Conservation (phyloP, 2,888 invertebrate species). For the Cremastobaeus sp. region DNA sequence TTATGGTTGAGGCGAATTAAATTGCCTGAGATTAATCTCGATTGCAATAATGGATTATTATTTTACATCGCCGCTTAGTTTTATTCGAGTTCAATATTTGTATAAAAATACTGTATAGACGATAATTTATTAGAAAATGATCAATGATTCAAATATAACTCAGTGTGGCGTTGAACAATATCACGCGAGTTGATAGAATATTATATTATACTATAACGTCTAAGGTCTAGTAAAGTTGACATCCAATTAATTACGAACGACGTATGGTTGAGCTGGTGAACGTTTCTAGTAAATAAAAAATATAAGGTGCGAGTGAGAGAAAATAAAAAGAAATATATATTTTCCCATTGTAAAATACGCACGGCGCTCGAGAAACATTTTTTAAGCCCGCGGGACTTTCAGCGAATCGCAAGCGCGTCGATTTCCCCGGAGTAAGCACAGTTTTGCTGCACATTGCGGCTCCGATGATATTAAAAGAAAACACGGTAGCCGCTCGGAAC, state of each 20-base stretch:
- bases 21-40: too few species aligned
- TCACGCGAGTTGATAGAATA: too few species aligned
- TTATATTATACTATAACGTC: too few species aligned
- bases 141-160: too few species aligned
- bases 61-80: too few species aligned
- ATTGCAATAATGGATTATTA: too few species aligned
- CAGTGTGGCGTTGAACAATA: too few species aligned
- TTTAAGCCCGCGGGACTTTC: constrained; percentile 57
- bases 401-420: constrained; percentile 54
- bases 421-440: constrained; percentile 59
- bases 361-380: constrained; percentile 51
- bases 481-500: constrained; percentile 38
- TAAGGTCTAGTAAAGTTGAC: constrained; percentile 43
- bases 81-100: too few species aligned
- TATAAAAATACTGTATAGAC: too few species aligned
- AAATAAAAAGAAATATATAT: constrained; percentile 49
- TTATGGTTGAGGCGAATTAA: too few species aligned
- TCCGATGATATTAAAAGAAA: constrained; percentile 56
- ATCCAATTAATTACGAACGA: constrained; percentile 51
- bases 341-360: constrained; percentile 58
- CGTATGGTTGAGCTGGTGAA: constrained; percentile 40
- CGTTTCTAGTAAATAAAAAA: constrained; percentile 44
- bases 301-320: constrained; percentile 35
- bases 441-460: constrained; percentile 48
- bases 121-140: too few species aligned